phyloP scores from a whole-genome alignment of 2,113 vertebrate species.

The Campylorhamphus procurvoides region DNA sequence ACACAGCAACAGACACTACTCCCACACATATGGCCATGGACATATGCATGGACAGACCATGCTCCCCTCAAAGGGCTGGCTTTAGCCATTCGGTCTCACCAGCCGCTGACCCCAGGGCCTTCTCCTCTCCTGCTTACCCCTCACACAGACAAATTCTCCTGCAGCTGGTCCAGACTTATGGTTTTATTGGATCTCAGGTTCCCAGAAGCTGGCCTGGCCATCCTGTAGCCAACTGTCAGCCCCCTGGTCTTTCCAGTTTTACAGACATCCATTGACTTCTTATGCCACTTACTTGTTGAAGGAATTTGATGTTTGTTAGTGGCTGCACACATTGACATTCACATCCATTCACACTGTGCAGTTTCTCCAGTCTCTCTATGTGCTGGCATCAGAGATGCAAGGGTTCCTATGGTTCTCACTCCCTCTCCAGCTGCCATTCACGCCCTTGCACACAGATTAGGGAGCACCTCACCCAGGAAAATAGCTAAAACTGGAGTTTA shows the following conservation, averaged over 20 bases:
- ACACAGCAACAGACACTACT: not conserved
- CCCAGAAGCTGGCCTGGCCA: not conserved
- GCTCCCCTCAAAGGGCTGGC: not conserved
- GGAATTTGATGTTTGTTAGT: not conserved
- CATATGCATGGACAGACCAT: not conserved
- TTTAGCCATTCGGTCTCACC: not conserved
- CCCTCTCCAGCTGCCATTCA: not conserved
- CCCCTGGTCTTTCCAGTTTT: not conserved
- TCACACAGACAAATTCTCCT: not conserved
- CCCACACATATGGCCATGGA: too few relatives aligned
- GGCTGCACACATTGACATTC: not conserved
- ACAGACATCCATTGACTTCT: rapidly evolving
- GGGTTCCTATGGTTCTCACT: too few relatives aligned
- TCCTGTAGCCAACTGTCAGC: not conserved
- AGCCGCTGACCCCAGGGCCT: not conserved
- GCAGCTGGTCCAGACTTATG: not conserved
- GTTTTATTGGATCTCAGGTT: not conserved
- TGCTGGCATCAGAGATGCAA: not conserved
- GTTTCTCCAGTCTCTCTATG: rapidly evolving
- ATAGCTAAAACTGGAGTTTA: not conserved
- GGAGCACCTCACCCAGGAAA: not conserved
- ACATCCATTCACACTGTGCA: too few relatives aligned
- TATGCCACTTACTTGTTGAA: not conserved
- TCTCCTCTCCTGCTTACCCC: not conserved
- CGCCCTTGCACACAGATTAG: rapidly evolving